These are phyloP conservation scores for Piscicola geometra DNA, from an alignment of 2,888 invertebrate species.

Conservation along the genomic window DNA sequence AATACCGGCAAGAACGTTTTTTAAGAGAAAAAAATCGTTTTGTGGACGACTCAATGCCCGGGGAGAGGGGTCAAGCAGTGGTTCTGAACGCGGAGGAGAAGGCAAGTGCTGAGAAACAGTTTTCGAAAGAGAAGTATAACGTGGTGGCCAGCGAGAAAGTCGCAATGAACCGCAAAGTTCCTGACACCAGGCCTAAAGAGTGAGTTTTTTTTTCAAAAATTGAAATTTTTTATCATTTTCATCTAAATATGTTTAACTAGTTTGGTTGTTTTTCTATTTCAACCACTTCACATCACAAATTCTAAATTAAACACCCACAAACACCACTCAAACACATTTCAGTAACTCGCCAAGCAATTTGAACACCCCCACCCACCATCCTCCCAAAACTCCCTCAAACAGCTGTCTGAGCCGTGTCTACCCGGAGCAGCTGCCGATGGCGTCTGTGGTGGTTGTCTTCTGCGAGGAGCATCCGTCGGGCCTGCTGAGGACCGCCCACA, in stretches of 20 bases:
- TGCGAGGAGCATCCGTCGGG: constrained; percentile 85
- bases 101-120: constrained; percentile 63
- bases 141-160: constrained; percentile 81
- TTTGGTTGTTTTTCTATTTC: no score
- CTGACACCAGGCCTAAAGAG: constrained; percentile 62
- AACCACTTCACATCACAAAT: no score
- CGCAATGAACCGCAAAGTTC: constrained; percentile 73
- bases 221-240: no score
- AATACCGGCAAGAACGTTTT: constrained; percentile 37
- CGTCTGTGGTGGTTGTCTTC: constrained; percentile 73
- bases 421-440: constrained; percentile 66
- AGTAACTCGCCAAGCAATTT: no score
- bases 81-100: constrained; percentile 60
- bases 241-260: no score
- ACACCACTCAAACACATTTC: no score
- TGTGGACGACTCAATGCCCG: constrained; percentile 47
- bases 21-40: constrained; percentile 33
- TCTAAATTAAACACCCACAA: no score
- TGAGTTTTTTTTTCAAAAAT: constrained; percentile 49
- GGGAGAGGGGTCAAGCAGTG: constrained; percentile 51
- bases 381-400: constrained; percentile 49
- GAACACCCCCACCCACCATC: no score
- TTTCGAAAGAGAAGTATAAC: constrained; percentile 80
- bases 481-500: constrained; percentile 77
- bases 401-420: constrained; percentile 65